phyloP scores from a whole-genome alignment of 2,797 vertebrate species.

The Morelia viridis region DNA sequence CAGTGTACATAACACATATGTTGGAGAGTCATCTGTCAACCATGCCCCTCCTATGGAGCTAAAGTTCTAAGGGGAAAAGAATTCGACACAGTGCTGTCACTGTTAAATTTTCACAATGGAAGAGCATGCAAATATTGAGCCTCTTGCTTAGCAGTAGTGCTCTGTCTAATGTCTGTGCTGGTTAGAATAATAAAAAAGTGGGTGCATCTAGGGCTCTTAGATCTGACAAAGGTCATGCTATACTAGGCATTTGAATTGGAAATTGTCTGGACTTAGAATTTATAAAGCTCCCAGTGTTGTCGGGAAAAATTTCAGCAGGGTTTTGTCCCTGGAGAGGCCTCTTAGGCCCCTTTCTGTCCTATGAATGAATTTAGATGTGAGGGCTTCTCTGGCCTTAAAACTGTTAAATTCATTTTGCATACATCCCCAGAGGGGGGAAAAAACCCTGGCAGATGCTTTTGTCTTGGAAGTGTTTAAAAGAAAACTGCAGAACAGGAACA shows the following conservation, averaged over 20 bases:
- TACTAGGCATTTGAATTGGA: constrained; percentile 98
- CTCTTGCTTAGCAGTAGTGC: constrained; percentile 86
- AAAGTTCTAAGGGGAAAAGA: constrained; percentile 93
- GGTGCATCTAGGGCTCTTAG: constrained; percentile 81
- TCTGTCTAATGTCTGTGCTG: constrained; percentile 89
- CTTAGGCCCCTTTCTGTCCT: constrained; percentile 89
- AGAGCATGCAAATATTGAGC: constrained; percentile 96
- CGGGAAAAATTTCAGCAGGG: constrained; percentile 83
- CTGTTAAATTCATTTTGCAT: constrained; percentile 90
- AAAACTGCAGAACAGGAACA: constrained; percentile 83
- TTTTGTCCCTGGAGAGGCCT: constrained; percentile 89
- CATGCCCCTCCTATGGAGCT: constrained; percentile 92
- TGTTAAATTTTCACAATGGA: constrained; percentile 97
- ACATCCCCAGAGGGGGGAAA: constrained; percentile 78
- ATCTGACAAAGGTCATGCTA: constrained; percentile 95
- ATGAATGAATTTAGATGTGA: constrained; percentile 99
- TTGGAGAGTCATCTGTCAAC: constrained; percentile 99
- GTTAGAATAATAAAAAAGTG: constrained; percentile 83
- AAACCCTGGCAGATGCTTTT: constrained; percentile 89
- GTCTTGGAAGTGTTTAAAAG: constrained; percentile 88
- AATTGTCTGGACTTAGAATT: constrained; percentile 92
- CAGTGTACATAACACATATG: constrained; percentile 99
- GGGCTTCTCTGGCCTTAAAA: constrained; percentile 90
- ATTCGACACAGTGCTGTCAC: constrained; percentile 99
- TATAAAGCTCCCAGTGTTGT: constrained; percentile 88